Evolutionary conservation across 1,140 invertebrate species (phyloP), one percentile per base, ranked within the genome.

Genomic region (Augochlora pura): DNA sequence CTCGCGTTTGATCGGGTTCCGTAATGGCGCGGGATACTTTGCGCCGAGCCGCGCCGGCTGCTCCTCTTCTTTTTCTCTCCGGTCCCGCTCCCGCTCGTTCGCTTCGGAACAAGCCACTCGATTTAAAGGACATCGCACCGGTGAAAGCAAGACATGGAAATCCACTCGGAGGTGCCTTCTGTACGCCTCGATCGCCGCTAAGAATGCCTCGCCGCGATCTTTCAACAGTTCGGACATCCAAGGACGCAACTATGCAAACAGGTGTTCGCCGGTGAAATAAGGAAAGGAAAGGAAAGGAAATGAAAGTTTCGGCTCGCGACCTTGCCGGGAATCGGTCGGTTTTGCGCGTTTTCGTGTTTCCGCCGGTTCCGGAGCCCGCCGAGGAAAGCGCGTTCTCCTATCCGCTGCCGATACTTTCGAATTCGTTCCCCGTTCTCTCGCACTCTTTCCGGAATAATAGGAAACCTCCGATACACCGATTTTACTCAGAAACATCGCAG

Each of bases 111-210:
- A 69, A 64, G 74, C 79, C 74, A 81, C 67, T 77, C 73, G 73
- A 77, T 77, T 77, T 49, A 77, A 77, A 77, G 74, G 65, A 81
- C 79, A 77, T 81, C 79, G 23, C 57, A 10, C 70, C 18, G 59
- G 78, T 76, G 72, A 80, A 80, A 76, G 75, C 67, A 57, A 66
- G 81, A 83, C 81, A 83, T 83, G 77, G 71, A 83, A 83, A 83
- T 83, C 77, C 81, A 83, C 81, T 83, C 14, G 18, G 63, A 42
- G 74, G n/a, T 27, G 54, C 75, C 59, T 81, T 70, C 59, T 77
- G 60, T 59, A 60, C 27, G n/a, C 66, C 12, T 39, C 54, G 64
- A 75, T 59, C 42, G 49, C 66, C 73, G 74, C 59, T 39, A 14
- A 67, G 75, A 67, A 72, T 62, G 42, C 80, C 72, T 59, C 75